Evolutionary conservation across 1,140 invertebrate species (phyloP).

Genomic region (Spodoptera frugiperda): DNA sequence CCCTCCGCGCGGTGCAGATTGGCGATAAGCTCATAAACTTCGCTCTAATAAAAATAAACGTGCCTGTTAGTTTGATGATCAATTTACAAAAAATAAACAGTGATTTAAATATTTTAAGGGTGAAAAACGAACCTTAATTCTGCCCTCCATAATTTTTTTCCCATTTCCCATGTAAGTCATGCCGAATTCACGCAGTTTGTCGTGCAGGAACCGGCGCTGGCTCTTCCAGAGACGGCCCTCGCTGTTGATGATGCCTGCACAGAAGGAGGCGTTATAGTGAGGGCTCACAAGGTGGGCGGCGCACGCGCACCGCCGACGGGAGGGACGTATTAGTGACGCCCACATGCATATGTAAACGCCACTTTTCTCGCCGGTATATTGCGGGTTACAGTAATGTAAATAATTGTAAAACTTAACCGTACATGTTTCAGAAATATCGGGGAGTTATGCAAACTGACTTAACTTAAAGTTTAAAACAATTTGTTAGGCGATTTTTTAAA

Average conservation of each 20-base stretch:
- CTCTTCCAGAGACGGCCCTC: constrained; percentile 97
- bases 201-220: constrained; percentile 95
- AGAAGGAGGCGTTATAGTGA: constrained; percentile 70
- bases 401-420: no score
- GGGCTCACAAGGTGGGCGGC: constrained; percentile 65
- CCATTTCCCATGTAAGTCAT: constrained; percentile 94
- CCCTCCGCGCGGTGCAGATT: constrained; percentile 88
- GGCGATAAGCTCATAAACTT: constrained; percentile 91
- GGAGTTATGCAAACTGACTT: no score
- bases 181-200: constrained; percentile 95
- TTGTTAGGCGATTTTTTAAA: neutral
- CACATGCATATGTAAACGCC: constrained; percentile 58
- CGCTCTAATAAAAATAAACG: constrained; percentile 87
- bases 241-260: constrained; percentile 95
- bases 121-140: constrained; percentile 90
- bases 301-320: constrained; percentile 55
- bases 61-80: constrained; percentile 43
- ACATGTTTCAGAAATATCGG: no score
- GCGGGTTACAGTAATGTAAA: neutral
- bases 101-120: constrained; percentile 10
- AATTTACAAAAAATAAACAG: constrained; percentile 4
- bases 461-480: neutral
- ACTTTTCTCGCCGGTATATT: constrained; percentile 34
- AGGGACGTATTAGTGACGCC: constrained; percentile 62
- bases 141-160: constrained; percentile 93